Evolutionary conservation across 2,888 invertebrate genomes (phyloP).

Genomic region (Mesorhabditis belari): DNA sequence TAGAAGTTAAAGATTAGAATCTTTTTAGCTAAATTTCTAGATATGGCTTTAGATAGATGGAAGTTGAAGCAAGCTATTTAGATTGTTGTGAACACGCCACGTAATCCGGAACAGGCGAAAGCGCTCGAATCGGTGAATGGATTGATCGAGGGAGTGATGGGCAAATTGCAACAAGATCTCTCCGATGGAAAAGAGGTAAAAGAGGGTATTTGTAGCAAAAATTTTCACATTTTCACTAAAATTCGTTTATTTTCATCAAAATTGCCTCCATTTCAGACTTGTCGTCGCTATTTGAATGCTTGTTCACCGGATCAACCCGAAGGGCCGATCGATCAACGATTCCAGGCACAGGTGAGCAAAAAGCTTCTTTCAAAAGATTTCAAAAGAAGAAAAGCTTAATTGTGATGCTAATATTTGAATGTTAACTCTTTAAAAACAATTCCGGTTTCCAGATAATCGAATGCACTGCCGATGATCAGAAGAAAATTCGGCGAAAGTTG

Average conservation of each 20-base stretch:
- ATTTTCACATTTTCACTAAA: background rate
- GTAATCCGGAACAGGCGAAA: constrained; percentile 53
- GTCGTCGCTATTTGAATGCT: constrained; percentile 54
- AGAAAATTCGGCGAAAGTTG: constrained; percentile 48
- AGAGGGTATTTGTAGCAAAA: background rate
- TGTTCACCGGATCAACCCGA: constrained; percentile 54
- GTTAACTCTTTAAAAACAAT: too few species aligned
- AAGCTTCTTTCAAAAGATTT: background rate
- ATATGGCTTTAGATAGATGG: too few species aligned
- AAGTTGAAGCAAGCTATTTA: too few species aligned
- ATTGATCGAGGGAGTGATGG: constrained; percentile 49
- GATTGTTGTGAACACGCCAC: constrained; percentile 50
- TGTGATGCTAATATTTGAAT: background rate
- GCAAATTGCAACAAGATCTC: constrained; percentile 37
- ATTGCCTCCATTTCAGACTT: constrained; percentile 22
- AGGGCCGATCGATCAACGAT: constrained; percentile 54
- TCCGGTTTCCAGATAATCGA: constrained; percentile 46
- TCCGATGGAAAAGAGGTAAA: constrained; percentile 26
- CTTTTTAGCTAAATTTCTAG: too few species aligned
- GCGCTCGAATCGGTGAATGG: constrained; percentile 52
- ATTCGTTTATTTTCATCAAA: background rate
- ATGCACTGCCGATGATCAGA: constrained; percentile 57
- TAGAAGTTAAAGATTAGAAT: background rate
- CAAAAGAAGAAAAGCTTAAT: background rate
- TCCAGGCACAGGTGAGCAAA: constrained; percentile 23